A percentile compares a stretch with the other conserved stretches of the same genome.
Evolutionary conservation across 2,888 invertebrate genomes (phyloP).

Genomic region (Aphelenchoides bicaudatus): DNA sequence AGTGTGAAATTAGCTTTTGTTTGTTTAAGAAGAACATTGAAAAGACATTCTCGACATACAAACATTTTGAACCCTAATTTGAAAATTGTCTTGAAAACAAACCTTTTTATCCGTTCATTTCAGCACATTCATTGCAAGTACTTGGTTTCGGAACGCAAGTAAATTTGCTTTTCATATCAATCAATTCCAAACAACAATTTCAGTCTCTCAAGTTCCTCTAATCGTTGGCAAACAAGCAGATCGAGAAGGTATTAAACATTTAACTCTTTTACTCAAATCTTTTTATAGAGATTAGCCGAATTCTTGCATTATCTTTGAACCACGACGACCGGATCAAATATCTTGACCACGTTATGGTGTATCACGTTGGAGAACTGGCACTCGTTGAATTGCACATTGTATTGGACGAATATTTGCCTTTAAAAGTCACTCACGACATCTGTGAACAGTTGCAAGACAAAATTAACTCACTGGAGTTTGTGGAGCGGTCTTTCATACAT

Average conservation of each 20-base stretch:
- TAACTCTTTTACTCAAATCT: too few relatives aligned
- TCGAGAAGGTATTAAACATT: too few relatives aligned
- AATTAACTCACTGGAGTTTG: constrained; percentile 61
- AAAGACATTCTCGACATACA: too few relatives aligned
- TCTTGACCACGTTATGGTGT: constrained; percentile 65
- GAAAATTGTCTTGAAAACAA: too few relatives aligned
- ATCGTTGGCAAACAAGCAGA: constrained; percentile 54
- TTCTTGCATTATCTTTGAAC: constrained; percentile 52
- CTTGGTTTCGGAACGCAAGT: constrained; percentile 57
- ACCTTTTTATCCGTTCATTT: too few relatives aligned
- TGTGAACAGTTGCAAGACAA: constrained; percentile 62
- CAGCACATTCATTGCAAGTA: constrained; percentile 52
- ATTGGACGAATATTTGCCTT: constrained; percentile 61
- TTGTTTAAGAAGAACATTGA: too few relatives aligned
- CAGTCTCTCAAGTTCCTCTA: constrained; percentile 51
- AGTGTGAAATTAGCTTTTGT: too few relatives aligned
- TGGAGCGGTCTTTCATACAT: constrained; percentile 64
- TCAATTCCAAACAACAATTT: too few relatives aligned
- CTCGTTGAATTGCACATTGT: constrained; percentile 63
- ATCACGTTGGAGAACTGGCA: constrained; percentile 62
- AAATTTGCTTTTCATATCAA: too few relatives aligned
- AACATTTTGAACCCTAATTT: too few relatives aligned
- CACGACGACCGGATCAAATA: constrained; percentile 58
- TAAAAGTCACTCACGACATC: constrained; percentile 62
- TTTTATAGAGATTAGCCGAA: constrained; percentile 47